Percentiles rank a stretch among this genome's conserved stretches.
These are phyloP conservation scores for Acrobasis repandana DNA, from an alignment of 2,888 invertebrate species.

Conservation along the genomic window DNA sequence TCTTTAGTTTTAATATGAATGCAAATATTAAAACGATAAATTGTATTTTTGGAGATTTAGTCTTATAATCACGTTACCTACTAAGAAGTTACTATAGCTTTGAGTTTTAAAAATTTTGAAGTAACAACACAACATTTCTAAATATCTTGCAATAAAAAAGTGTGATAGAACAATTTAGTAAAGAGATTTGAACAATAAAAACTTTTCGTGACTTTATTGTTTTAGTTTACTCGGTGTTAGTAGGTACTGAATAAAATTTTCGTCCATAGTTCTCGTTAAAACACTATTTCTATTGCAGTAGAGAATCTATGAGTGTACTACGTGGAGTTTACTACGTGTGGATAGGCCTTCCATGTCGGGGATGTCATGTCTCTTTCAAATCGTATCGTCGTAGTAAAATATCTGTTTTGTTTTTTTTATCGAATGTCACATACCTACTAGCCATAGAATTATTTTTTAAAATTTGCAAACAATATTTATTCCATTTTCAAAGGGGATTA, in stretches of 20 bases:
- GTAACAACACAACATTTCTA: too few species aligned
- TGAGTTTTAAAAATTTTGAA: too few species aligned
- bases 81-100: too few species aligned
- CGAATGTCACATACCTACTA: not conserved
- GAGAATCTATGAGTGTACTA: slow-evolving; percentile 60
- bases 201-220: too few species aligned
- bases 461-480: not conserved
- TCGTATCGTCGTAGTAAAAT: slow-evolving; percentile 30
- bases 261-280: slow-evolving; percentile 42
- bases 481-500: not conserved
- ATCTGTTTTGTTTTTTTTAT: not conserved
- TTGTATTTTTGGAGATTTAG: too few species aligned
- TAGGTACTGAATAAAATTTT: slow-evolving; percentile 22
- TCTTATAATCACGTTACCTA: too few species aligned
- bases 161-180: too few species aligned
- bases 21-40: not conserved
- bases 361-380: slow-evolving; percentile 26
- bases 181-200: too few species aligned
- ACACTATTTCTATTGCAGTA: slow-evolving; percentile 70
- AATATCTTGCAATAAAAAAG: too few species aligned
- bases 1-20: not conserved
- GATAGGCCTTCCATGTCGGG: slow-evolving; percentile 38
- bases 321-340: slow-evolving; percentile 59
- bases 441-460: not conserved
- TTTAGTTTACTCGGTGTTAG: too few species aligned